phyloP scores from a whole-genome alignment of 2,113 vertebrate species.

The Cololabis saira region DNA sequence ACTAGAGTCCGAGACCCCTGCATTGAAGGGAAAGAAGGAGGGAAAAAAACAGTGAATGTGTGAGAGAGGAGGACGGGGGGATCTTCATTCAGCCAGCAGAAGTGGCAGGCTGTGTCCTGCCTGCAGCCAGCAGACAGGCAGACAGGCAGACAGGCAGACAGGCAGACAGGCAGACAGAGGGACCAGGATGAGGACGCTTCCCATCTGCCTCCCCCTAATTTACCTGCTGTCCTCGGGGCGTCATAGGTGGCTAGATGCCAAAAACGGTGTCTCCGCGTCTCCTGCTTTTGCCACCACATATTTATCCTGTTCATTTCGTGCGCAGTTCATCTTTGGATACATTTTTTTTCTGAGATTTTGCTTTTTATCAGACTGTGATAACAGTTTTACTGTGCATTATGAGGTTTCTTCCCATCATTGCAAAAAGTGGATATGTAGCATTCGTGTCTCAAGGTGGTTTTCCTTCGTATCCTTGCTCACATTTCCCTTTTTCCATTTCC shows the following conservation, averaged over 20 bases:
- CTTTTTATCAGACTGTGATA: not conserved
- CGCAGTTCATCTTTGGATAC: not conserved
- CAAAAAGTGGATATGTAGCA: not conserved
- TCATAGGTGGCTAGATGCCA: constrained; percentile 22
- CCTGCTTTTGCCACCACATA: not conserved
- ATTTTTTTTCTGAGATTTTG: not conserved
- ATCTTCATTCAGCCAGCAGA: constrained; percentile 64
- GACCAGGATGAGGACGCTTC: constrained; percentile 37
- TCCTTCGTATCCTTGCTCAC: constrained; percentile 10
- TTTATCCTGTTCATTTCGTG: not conserved
- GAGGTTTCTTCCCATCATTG: constrained; percentile 25
- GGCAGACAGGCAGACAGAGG: constrained; percentile 30
- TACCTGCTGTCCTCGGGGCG: constrained; percentile 62
- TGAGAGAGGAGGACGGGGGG: constrained; percentile 21
- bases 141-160: constrained; percentile 48
- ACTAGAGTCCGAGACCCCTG: too few species aligned
- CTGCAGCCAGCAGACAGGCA: constrained; percentile 47
- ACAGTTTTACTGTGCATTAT: constrained; percentile 3
- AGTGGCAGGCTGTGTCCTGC: constrained; percentile 50
- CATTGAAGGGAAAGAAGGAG: constrained; percentile 15
- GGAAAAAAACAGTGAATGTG: constrained; percentile 5
- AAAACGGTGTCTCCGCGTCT: constrained; percentile 22
- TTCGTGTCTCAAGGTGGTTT: too few species aligned
- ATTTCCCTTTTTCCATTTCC: constrained; percentile 49
- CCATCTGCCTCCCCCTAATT: constrained; percentile 54